Percentiles rank a stretch among this genome's conserved stretches.
phyloP scores from a whole-genome alignment of 2,797 vertebrate species.

The Hippopotamyrus pictus region DNA sequence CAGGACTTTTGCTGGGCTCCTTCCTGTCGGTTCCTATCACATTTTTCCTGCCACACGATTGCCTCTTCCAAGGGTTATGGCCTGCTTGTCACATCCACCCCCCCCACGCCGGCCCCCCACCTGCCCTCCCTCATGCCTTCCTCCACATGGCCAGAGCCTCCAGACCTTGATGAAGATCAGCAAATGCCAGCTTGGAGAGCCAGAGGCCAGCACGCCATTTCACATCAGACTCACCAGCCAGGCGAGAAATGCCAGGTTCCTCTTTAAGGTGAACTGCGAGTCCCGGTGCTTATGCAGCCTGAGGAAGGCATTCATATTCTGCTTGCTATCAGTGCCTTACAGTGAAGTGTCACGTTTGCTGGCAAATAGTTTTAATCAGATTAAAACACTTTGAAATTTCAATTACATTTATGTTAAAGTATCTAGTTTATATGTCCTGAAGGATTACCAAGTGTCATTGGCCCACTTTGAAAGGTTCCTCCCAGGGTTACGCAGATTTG shows the following conservation, averaged over 20 bases:
- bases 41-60: neutral
- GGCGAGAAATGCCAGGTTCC: neutral
- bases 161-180: slow-evolving; percentile 9
- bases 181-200: neutral
- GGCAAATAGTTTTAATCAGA: neutral
- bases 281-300: neutral
- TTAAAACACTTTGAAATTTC: neutral
- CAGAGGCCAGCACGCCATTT: neutral
- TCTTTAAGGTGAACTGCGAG: neutral
- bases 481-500: neutral
- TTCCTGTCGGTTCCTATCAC: slow-evolving; percentile 4
- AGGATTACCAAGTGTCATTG: neutral
- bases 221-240: neutral
- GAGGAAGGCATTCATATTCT: neutral
- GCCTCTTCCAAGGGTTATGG: neutral
- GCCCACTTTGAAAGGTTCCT: neutral
- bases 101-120: neutral
- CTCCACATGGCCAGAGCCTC: neutral
- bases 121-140: neutral
- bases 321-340: neutral
- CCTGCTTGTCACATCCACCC: neutral
- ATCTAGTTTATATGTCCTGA: neutral
- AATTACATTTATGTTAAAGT: neutral
- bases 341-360: neutral
- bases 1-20: neutral